Evolutionary conservation across 2,797 vertebrate species (phyloP), one percentile per base, ranked within the genome.

Genomic region (Chelonia mydas): DNA sequence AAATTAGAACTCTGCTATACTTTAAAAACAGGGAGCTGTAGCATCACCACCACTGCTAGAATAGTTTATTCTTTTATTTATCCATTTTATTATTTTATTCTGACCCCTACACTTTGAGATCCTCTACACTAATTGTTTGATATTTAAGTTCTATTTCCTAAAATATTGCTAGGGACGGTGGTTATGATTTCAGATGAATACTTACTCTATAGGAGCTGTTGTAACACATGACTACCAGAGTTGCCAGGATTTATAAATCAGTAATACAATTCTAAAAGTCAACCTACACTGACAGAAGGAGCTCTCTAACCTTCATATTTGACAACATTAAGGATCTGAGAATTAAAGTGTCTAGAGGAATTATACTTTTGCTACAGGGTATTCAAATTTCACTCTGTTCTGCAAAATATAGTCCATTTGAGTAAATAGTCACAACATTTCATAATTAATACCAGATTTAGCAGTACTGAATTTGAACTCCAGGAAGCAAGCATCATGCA

Each of bases 171-270:
- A 89, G 6, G 50, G 49, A 45, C 6, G 33, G 1, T 25, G 7
- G 12, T 7, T 37, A 15, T 74, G 31, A 55, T 90, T 31, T 77
- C 7, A 81, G 10, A 47, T 3, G 49, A 8, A 3, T 55, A 59
- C 0, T 51, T 19, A 61, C 0, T 5, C 27, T 74, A 87, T 10
- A 92, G 7, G 2, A 94, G 31, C 16, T 33, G 31, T n/a, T 83
- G 50, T 45, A 87, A 49, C 0, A 65, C 0, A 6, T 0, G 33
- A 50, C 0, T 49, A 83, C 54, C 7, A 13, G 27, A 47, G 88
- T 61, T 61, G 4, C 68, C 27, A 68, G 41, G 81, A 80, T 65
- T 85, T 65, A 28, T 37, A 11, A 86, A 47, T 1, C 1, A 7
- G 3, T 27, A 88, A 11, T 88, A 21, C 17, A 41, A 50, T 50